Base-by-base conservation (phyloP, 1,140 invertebrate genomes). In the Halyomorpha halys region DNA sequence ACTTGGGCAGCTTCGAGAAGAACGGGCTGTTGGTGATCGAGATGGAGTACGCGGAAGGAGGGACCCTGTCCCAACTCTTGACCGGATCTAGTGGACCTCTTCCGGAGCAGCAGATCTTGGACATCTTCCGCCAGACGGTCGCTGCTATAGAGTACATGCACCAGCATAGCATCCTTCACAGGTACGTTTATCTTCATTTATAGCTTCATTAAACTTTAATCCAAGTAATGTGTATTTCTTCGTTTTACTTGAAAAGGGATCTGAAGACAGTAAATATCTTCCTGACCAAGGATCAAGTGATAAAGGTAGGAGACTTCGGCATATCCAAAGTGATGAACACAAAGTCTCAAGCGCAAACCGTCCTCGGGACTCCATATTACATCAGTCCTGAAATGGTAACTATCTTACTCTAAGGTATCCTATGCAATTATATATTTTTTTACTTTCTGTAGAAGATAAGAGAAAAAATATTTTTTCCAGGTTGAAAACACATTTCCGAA, bases 21-120 rank as follows among this genome's bases (percentile, higher is more conserved):
- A 83, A 89, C 71, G 84, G 85, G 4, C 77, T 82, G 27, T 73
- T 90, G 8, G 83, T 87, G 75, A 89, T 89, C 65, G 85, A 90
- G 75, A 90, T 89, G 85, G 87, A 90, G 72, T 90, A 86, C 73
- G 87, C 86, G 18, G 85, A 89, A 73, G 84, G 84, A 21, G 87
- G 86, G 30, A 90, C 84, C 2, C 68, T 90, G 60, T 79, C 82
- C 3, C 83, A 89, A 69, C 80, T 82, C 65, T 77, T 90, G 3
- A 70, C 79, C 9, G 75, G 78, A 66, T 72, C 77, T n/a, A 71
- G 71, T 14, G 66, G 69, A 16, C 69, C 69, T 45, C 60, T 86
- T 14, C 77, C 79, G 49, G 87, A 89, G 73, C 73, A 76, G 64
- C 80, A 85, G 67, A 81, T 88, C 59, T 74, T 88, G 19, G 70